Conservation (phyloP, 2,888 invertebrate species). For the Habrosyne pyritoides region DNA sequence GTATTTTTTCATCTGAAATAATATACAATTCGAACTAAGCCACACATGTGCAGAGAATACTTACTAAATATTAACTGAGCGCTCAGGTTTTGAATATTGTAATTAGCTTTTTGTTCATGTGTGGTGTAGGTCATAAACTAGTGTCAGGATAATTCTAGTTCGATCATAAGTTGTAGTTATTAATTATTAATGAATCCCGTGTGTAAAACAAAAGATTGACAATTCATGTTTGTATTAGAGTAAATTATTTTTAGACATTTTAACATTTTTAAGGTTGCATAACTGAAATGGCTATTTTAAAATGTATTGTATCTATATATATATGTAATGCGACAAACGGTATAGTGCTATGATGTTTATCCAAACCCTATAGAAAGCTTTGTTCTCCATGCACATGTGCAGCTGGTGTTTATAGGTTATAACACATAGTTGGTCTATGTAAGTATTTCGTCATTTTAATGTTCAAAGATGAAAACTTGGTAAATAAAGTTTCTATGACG, state of each 20-base stretch:
- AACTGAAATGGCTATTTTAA: no score
- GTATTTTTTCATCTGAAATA: not conserved
- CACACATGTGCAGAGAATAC: not conserved
- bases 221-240: not conserved
- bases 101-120: not conserved
- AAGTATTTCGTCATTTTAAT: no score
- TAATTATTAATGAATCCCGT: not conserved
- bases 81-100: not conserved
- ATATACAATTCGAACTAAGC: not conserved
- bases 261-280: no score
- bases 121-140: not conserved
- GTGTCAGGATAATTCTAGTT: slow-evolving; percentile 3
- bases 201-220: not conserved
- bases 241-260: not conserved
- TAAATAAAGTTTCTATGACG: no score
- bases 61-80: not conserved
- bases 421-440: no score
- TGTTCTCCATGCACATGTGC: no score
- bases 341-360: no score
- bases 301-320: no score
- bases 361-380: no score
- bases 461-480: no score
- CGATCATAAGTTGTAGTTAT: not conserved
- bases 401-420: no score
- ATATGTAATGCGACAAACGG: no score